Base-by-base conservation (phyloP, 2,888 invertebrate genomes). In the Epinotia bilunana region DNA sequence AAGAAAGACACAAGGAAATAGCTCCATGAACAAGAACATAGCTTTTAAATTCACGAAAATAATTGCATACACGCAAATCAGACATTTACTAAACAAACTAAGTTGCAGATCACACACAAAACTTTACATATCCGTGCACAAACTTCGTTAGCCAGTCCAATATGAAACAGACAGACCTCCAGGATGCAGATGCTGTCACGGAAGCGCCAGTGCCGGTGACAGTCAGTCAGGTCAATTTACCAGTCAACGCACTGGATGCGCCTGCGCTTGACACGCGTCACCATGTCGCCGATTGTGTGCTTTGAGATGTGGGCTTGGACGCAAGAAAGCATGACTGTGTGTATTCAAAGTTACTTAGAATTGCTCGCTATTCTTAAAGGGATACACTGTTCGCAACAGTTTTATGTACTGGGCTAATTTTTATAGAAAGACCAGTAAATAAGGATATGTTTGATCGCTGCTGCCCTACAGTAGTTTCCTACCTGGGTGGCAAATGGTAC, bases 221-320 rank as follows among this genome's bases (percentile, higher is more conserved):
- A 72, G 73, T 39, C 46, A 64, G 55, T 72, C 74, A 33, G 77
- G 76, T 77, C 79, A 79, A 78, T 79, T 79, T 79, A 77, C 61
- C 76, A 79, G 78, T 79, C 79, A 76, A 55, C 43, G 6, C 65
- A 39, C 63, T 60, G 68, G 20, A 55, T n/a, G 43, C 46, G 76
- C 72, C 12, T 23, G 69, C 73, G 70, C 49, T 28, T 49, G 79
- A 80, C 79, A 61, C 60, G 62, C 65, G 77, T 78, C 78, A 77
- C 71, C 78, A 9, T 72, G 76, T 75, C 76, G 16, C 74, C 76
- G 69, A 78, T 78, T 79, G 80, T 79, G 68, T 78, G 73, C 79
- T 76, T 77, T 76, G 58, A 70, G 72, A 63, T 62, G 57, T 74
- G 68, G 39, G 55, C 65, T 65, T 62, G 57, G 55, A 46, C 65